A percentile compares a stretch with the other conserved stretches of the same genome.
These are phyloP conservation scores for Sitobion miscanthi DNA, from an alignment of 1,140 invertebrate species.

Conservation along the genomic window DNA sequence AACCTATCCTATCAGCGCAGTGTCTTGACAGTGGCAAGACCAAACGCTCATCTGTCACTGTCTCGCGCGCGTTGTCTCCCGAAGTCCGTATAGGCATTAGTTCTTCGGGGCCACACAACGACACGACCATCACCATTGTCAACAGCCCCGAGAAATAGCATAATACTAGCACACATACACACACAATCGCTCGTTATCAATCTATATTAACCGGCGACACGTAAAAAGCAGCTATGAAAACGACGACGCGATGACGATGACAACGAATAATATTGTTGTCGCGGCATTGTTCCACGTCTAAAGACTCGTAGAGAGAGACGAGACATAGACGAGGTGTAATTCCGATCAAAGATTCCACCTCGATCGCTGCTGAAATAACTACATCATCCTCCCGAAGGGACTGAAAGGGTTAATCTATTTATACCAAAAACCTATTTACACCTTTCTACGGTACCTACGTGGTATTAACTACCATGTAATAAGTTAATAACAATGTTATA, in stretches of 20 bases:
- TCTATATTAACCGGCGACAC: slow-evolving; percentile 43
- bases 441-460: background rate
- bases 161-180: background rate
- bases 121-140: slow-evolving; percentile 52
- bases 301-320: background rate
- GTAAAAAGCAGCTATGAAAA: background rate
- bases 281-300: background rate
- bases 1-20: background rate
- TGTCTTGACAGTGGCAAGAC: slow-evolving; percentile 1
- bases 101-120: slow-evolving; percentile 43
- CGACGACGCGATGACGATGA: too few relatives aligned
- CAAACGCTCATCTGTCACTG: slow-evolving; percentile 46
- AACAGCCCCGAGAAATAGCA: background rate
- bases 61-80: background rate
- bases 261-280: background rate
- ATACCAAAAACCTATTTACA: background rate
- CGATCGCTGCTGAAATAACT: background rate
- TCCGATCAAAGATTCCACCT: background rate
- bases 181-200: slow-evolving; percentile 47
- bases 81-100: background rate
- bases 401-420: background rate
- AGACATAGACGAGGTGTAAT: background rate
- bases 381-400: background rate
- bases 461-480: too few relatives aligned
- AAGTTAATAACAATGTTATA: too few relatives aligned